A percentile compares a stretch with the other conserved stretches of the same genome.
Conservation (phyloP, 2,797 vertebrate genomes). For the Clarias platycephalus region DNA sequence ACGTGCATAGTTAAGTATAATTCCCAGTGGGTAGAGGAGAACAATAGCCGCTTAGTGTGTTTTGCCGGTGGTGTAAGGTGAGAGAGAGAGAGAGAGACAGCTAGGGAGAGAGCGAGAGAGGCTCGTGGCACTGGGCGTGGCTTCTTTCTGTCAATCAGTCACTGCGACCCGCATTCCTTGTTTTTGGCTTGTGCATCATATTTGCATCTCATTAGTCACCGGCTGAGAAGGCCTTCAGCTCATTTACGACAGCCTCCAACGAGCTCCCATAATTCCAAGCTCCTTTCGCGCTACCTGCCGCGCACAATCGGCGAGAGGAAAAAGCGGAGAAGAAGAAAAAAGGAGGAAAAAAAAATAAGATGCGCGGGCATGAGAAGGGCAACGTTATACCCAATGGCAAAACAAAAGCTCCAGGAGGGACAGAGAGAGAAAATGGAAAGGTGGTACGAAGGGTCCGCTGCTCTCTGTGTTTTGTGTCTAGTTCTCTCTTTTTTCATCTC, state of each 20-base stretch:
- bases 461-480: conserved; percentile 67
- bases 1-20: conserved; percentile 51
- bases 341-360: conserved; percentile 61
- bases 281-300: conserved; percentile 89
- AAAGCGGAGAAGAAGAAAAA: conserved; percentile 51
- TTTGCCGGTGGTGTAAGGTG: conserved; percentile 66
- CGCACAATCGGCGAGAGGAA: conserved; percentile 61
- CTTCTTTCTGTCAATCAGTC: conserved; percentile 80
- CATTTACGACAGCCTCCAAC: conserved; percentile 87
- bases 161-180: conserved; percentile 58
- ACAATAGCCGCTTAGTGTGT: conserved; percentile 79
- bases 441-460: conserved; percentile 67
- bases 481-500: conserved; percentile 63
- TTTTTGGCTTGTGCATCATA: conserved; percentile 94
- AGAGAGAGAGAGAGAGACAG: conserved; percentile 42
- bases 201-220: conserved; percentile 95
- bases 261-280: conserved; percentile 90
- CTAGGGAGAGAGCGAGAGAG: not conserved
- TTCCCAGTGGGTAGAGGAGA: conserved; percentile 69
- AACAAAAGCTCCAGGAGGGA: conserved; percentile 70
- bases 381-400: conserved; percentile 81
- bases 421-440: conserved; percentile 60
- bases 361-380: conserved; percentile 56
- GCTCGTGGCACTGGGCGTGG: not conserved
- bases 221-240: conserved; percentile 88